These are phyloP conservation scores for Acanthiza pusilla DNA, from an alignment of 2,797 vertebrate genomes.

Conservation along the genomic window DNA sequence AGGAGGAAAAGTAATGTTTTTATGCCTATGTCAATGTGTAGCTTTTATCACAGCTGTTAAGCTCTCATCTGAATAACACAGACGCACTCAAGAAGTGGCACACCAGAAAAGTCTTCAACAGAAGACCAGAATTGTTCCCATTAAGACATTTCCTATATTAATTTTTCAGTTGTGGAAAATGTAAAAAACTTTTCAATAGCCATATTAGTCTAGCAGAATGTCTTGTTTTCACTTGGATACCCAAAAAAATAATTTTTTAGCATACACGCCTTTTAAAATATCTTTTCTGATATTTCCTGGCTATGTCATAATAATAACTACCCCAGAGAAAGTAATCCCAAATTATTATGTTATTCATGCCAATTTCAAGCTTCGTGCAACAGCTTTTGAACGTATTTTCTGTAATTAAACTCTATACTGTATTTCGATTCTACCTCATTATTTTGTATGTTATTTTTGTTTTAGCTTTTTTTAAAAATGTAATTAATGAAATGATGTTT, in stretches of 20 bases:
- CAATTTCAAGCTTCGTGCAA: not conserved
- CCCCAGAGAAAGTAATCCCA: not conserved
- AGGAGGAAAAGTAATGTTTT: not conserved
- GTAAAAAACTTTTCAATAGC: not conserved
- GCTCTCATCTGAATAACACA: not conserved
- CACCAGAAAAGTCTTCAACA: not conserved
- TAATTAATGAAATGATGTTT: not conserved
- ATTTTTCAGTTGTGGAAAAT: not conserved
- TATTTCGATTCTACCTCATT: not conserved
- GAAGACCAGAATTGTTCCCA: not conserved
- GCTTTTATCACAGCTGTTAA: not conserved
- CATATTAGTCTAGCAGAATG: not conserved
- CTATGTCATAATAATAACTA: not conserved
- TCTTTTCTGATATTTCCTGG: not conserved
- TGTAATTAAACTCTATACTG: not conserved
- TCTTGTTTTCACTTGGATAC: not conserved
- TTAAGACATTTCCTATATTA: not conserved
- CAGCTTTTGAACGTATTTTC: not conserved
- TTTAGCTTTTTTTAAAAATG: fast-evolving
- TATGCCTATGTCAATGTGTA: fast-evolving
- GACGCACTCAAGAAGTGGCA: not conserved
- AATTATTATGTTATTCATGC: not conserved
- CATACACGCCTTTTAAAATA: not conserved
- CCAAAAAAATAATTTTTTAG: not conserved
- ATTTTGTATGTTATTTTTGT: not conserved